These are phyloP conservation scores for Porphyrio hochstetteri DNA, from an alignment of 2,113 vertebrate species.

Conservation along the genomic window DNA sequence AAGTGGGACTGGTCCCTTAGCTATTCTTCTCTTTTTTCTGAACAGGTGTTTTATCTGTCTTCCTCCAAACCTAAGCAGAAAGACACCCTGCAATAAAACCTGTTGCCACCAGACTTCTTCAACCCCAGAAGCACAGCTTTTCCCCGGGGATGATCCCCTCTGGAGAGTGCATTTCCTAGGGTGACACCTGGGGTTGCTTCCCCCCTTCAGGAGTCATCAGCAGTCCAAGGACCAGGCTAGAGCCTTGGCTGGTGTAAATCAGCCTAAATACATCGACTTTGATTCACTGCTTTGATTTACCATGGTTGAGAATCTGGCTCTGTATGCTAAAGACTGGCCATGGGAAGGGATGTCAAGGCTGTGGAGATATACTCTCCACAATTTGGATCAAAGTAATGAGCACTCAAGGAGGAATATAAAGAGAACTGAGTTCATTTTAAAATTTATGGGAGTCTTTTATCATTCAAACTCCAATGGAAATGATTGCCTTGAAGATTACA, in stretches of 20 bases:
- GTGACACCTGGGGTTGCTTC: background rate
- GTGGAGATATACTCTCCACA: background rate
- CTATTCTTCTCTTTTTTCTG: background rate
- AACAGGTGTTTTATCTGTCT: background rate
- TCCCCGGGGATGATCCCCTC: background rate
- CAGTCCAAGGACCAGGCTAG: background rate
- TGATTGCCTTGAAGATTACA: conserved; percentile 35
- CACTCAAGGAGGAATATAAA: background rate
- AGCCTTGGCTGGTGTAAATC: background rate
- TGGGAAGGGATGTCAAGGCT: conserved; percentile 40
- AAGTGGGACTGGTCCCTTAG: background rate
- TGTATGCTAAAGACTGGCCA: background rate
- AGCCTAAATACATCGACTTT: background rate
- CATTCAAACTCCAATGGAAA: conserved; percentile 55
- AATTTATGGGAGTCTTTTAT: conserved; percentile 57
- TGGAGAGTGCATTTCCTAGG: background rate
- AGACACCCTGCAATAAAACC: background rate
- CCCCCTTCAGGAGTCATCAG: background rate
- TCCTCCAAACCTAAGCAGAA: background rate
- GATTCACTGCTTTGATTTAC: background rate
- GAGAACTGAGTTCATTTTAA: conserved; percentile 30
- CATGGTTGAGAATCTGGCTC: background rate
- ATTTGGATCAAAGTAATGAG: conserved; percentile 1
- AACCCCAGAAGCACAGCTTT: background rate
- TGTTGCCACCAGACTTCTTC: background rate